These are phyloP conservation scores for Horisme vitalbata DNA, from an alignment of 2,888 invertebrate genomes.

Conservation along the genomic window DNA sequence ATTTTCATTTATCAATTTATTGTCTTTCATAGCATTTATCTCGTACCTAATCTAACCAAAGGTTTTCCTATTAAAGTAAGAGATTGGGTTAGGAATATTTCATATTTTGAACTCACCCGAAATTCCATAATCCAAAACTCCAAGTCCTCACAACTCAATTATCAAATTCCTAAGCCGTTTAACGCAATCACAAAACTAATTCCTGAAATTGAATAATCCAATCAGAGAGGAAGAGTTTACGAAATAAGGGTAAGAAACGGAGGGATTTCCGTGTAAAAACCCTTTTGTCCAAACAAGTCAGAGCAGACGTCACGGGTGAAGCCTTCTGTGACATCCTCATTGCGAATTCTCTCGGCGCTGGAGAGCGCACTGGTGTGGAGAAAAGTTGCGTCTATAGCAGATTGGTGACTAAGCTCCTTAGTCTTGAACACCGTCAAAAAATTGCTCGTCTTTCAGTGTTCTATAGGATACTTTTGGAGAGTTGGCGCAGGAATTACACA, in stretches of 20 bases:
- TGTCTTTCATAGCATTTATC: too few relatives aligned
- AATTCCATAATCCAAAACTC: constrained; percentile 25
- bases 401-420: too few relatives aligned
- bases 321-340: constrained; percentile 72
- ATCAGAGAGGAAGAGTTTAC: constrained; percentile 48
- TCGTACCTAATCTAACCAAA: too few relatives aligned
- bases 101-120: constrained; percentile 19
- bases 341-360: constrained; percentile 62
- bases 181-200: constrained; percentile 54
- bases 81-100: constrained; percentile 11
- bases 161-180: constrained; percentile 36
- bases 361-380: constrained; percentile 42
- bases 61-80: too few relatives aligned
- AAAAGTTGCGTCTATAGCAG: constrained; percentile 30
- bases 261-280: constrained; percentile 59
- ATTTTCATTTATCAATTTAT: too few relatives aligned
- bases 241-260: constrained; percentile 50
- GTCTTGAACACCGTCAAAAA: too few relatives aligned
- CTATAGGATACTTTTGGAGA: too few relatives aligned
- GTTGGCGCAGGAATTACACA: too few relatives aligned
- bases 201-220: constrained; percentile 62
- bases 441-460: too few relatives aligned
- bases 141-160: constrained; percentile 34
- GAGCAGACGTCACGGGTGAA: constrained; percentile 69
- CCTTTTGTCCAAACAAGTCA: constrained; percentile 75